Percentiles rank a stretch among this genome's conserved stretches.
These are phyloP conservation scores for Microcebus murinus DNA, from an alignment of 2,113 vertebrate species.

Conservation along the genomic window DNA sequence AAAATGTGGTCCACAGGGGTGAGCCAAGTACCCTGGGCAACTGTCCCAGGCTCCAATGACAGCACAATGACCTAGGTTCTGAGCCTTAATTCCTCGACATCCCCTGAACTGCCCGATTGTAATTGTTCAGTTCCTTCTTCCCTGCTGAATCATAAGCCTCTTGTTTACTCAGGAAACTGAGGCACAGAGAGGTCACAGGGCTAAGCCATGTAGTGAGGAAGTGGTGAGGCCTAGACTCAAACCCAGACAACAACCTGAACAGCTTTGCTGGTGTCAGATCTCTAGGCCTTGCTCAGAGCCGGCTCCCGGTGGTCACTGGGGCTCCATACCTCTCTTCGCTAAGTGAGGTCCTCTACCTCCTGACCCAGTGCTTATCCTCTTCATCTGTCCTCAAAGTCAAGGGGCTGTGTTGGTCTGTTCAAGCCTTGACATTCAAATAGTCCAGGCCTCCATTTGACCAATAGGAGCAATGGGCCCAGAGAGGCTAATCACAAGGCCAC, in stretches of 20 bases:
- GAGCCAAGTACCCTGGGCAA: background rate
- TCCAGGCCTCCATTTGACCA: background rate
- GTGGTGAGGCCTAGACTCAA: background rate
- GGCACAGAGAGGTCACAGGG: background rate
- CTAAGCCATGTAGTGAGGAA: background rate
- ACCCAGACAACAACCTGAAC: background rate
- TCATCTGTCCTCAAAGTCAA: background rate
- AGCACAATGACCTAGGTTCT: no score
- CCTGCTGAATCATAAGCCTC: background rate
- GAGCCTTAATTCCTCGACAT: background rate
- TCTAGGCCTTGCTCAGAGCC: background rate
- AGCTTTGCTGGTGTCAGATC: fast-evolving
- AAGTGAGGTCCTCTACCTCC: background rate
- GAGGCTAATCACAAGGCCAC: background rate
- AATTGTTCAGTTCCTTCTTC: background rate
- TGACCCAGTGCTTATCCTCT: background rate
- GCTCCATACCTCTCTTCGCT: background rate
- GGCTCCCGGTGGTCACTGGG: background rate
- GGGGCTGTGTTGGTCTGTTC: background rate
- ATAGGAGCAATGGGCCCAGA: background rate
- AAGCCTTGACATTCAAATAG: background rate
- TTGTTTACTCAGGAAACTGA: background rate
- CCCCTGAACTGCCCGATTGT: background rate
- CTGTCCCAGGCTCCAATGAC: background rate
- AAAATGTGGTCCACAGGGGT: background rate